phyloP scores from a whole-genome alignment of 2,888 invertebrate species.

The Diachrysia chrysitis region DNA sequence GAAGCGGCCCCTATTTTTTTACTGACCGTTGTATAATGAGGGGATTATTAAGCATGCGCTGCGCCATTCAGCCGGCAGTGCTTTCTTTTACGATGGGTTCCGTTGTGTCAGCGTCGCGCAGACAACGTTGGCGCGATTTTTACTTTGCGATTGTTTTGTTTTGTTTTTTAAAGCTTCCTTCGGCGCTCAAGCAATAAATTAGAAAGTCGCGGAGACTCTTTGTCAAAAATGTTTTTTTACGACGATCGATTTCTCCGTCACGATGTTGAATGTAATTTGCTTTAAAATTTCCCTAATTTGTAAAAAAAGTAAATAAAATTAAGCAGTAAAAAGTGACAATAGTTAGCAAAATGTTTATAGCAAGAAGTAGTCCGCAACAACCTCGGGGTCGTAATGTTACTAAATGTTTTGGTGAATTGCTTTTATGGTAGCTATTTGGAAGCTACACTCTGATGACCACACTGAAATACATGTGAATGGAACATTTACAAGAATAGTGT shows the following conservation, averaged over 20 bases:
- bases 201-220: slow-evolving; percentile 73
- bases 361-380: not conserved
- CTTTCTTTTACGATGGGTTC: slow-evolving; percentile 31
- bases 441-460: too few relatives aligned
- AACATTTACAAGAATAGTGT: not conserved
- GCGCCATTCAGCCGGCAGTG: slow-evolving; percentile 15
- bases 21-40: slow-evolving; percentile 29
- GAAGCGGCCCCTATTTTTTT: slow-evolving; percentile 27
- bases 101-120: slow-evolving; percentile 48
- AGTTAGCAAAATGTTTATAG: slow-evolving; percentile 16
- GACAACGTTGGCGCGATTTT: slow-evolving; percentile 69
- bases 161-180: slow-evolving; percentile 68
- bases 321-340: slow-evolving; percentile 19
- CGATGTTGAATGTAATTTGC: slow-evolving; percentile 64
- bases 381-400: not conserved
- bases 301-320: slow-evolving; percentile 32
- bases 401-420: not conserved
- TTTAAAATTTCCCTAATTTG: slow-evolving; percentile 62
- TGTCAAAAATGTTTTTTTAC: slow-evolving; percentile 67
- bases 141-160: slow-evolving; percentile 70
- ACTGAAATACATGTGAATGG: too few relatives aligned
- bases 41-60: slow-evolving; percentile 35
- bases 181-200: slow-evolving; percentile 74
- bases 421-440: not conserved
- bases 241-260: slow-evolving; percentile 74